Evolutionary conservation across 2,888 invertebrate genomes (phyloP).

Genomic region (Rotaria macrura): DNA sequence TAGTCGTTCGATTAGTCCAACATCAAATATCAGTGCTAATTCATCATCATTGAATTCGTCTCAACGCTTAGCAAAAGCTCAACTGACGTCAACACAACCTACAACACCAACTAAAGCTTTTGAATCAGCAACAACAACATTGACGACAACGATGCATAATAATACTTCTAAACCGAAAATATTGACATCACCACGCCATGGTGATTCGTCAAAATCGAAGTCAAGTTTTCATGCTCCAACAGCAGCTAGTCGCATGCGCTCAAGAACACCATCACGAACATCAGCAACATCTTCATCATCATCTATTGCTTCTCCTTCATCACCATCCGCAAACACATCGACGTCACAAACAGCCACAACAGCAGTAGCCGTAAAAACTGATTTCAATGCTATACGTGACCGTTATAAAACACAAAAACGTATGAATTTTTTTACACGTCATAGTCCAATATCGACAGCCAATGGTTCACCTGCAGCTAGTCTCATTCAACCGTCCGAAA

Average conservation of each 20-base stretch:
- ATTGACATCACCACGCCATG: not conserved
- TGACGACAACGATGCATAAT: not conserved
- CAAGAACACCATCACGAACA: not conserved
- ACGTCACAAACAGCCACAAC: not conserved
- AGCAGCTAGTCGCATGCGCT: not conserved
- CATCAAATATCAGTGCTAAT: not conserved
- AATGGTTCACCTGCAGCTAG: not conserved
- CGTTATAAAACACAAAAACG: not conserved
- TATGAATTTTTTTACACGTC: not conserved
- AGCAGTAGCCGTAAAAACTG: not conserved
- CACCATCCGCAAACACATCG: not conserved
- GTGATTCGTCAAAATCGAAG: not conserved
- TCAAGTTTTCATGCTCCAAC: not conserved
- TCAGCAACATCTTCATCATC: not conserved
- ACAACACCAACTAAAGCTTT: not conserved
- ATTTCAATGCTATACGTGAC: not conserved
- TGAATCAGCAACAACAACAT: not conserved
- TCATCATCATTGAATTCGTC: not conserved
- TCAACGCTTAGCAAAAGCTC: not conserved
- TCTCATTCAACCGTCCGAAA: not conserved
- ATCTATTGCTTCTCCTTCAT: not conserved
- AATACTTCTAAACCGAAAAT: not conserved
- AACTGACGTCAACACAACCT: not conserved
- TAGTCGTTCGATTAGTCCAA: constrained; percentile 12
- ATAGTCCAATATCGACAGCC: not conserved